phyloP scores from a whole-genome alignment of 2,113 vertebrate genomes.

The Gymnarchus niloticus region DNA sequence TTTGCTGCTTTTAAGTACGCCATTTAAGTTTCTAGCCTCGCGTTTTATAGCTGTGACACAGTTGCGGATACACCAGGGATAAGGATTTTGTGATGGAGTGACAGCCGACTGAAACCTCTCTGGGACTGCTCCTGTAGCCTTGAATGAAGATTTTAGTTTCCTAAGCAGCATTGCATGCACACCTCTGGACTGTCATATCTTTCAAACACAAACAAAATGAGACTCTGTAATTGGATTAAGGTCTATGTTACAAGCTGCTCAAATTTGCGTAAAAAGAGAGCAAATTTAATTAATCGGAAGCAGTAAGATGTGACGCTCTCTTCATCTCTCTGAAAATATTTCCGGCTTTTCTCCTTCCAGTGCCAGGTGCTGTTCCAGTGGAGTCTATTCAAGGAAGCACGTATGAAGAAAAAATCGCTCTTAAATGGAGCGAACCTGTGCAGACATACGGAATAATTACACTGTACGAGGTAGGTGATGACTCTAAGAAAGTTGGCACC shows the following conservation, averaged over 20 bases:
- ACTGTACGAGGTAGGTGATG: slow-evolving; percentile 80
- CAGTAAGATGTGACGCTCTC: neutral
- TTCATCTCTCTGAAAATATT: neutral
- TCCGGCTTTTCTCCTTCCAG: slow-evolving; percentile 50
- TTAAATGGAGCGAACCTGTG: slow-evolving; percentile 85
- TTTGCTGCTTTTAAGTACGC: neutral
- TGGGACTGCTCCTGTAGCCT: neutral
- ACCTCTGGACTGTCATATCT: neutral
- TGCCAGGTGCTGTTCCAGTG: slow-evolving; percentile 80
- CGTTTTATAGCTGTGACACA: neutral
- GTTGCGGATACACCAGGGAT: neutral
- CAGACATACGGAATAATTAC: slow-evolving; percentile 90
- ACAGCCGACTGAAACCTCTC: neutral
- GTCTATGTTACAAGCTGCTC: neutral
- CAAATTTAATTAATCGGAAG: neutral
- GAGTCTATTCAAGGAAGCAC: slow-evolving; percentile 87
- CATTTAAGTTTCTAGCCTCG: neutral
- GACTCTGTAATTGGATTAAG: neutral
- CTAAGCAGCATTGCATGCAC: neutral
- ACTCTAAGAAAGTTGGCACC: neutral
- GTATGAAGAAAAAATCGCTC: slow-evolving; percentile 89
- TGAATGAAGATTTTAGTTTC: slow-evolving; percentile 8
- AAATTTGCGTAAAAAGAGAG: neutral
- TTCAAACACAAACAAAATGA: neutral
- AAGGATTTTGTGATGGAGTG: neutral